phyloP scores from a whole-genome alignment of 2,888 invertebrate genomes.

The Cataglyphis rosenhaueri region DNA sequence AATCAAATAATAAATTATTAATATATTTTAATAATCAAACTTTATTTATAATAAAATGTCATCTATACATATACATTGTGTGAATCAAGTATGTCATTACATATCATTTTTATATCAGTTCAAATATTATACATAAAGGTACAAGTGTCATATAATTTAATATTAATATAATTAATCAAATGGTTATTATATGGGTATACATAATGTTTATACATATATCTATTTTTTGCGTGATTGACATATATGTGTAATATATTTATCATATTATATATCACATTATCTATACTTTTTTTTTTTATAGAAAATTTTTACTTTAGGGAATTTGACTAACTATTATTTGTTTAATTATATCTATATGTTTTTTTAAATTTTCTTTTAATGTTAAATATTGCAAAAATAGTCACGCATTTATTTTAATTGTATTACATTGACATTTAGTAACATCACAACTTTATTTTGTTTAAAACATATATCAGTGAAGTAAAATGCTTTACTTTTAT shows the following conservation, averaged over 20 bases:
- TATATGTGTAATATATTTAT: neutral
- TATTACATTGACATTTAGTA: constrained; percentile 55
- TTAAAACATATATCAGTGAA: neutral
- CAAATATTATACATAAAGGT: too few species aligned
- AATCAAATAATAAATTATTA: constrained; percentile 77
- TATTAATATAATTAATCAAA: constrained; percentile 49
- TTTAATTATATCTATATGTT: neutral
- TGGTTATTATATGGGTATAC: constrained; percentile 29
- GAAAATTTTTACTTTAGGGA: constrained; percentile 22
- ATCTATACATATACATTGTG: constrained; percentile 66
- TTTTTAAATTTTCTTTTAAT: constrained; percentile 36
- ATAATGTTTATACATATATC: constrained; percentile 15
- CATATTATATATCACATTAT: constrained; percentile 11
- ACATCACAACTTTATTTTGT: constrained; percentile 64
- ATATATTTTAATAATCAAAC: constrained; percentile 76
- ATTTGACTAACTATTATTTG: neutral
- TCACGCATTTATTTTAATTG: constrained; percentile 59
- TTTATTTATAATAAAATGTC: constrained; percentile 74
- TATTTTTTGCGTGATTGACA: neutral
- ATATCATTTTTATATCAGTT: constrained; percentile 23
- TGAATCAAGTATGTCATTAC: constrained; percentile 34
- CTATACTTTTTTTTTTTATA: neutral
- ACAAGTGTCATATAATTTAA: constrained; percentile 31
- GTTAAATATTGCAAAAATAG: constrained; percentile 71
- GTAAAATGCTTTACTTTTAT: too few species aligned